Base-by-base conservation (phyloP, 2,888 invertebrate genomes). In the Drosophila robusta region DNA sequence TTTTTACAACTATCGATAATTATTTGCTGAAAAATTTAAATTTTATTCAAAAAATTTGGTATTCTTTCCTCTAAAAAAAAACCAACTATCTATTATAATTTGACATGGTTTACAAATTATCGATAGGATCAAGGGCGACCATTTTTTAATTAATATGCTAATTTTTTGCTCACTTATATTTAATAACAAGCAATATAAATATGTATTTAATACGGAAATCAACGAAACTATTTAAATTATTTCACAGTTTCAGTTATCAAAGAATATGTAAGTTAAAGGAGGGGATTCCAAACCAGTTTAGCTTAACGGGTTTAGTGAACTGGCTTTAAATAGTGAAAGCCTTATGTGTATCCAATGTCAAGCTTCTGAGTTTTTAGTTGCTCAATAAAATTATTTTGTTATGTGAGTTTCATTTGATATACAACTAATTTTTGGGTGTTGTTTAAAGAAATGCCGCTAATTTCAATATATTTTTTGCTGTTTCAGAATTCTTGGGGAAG, bases 291-390 rank as follows among this genome's bases (percentile, higher is more conserved):
- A 65, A 70, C 65, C 51, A 47, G 55, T 66, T 75, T 38, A 42
- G 8, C n/a, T 64, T 14, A 75, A 56, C 65, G 38, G 32, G 66
- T 75, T 65, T 55, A 51, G 8, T 34, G 26, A 75, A 49, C 55
- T 65, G 47, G 51, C 46, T 73, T 36, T 39, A 14, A 39, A 29
- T 54, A 36, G 75, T 58, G 39, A 75, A 64, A 69, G 70, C 63
- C 44, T 12, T 14, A 50, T n/a, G 18, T 47, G 32, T 26, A 22
- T 14, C 24, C 69, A 72, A 73, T 71, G 70, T 45, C 57, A 70
- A 56, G 22, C 29, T n/a, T 38, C 44, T 18, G 34, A 36, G 16
- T 39, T 41, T 62, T 32, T 18, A 24, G 34, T 39, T 36, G 16
- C 11, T n/a, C n/a, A 62, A 52, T 44, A 54, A 16, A 42, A 36